Base-by-base conservation (phyloP, 1,140 invertebrate species). In the Sinonovacula constricta region DNA sequence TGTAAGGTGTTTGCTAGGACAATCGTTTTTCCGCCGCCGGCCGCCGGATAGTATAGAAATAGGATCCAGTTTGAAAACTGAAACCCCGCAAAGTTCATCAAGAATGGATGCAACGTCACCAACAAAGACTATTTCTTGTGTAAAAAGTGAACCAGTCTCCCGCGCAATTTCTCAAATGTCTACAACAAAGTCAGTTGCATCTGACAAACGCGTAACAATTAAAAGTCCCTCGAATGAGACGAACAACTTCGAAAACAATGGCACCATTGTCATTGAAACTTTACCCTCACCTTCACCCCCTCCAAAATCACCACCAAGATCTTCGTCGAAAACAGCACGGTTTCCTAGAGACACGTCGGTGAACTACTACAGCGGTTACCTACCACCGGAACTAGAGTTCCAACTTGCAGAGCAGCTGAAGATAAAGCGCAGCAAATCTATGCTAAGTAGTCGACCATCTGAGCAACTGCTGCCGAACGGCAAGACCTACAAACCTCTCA, bases 331-430 rank as follows among this genome's bases (percentile, higher is more conserved):
- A 45, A 15, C 30, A 24, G 45, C 15, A n/a, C 34, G 28, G 7
- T 28, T 39, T 24, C 49, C 45, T 34, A 49, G 62, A 45, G 72
- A 76, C 12, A 28, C 18, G n/a, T 33, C 26, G 1, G 72, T 76
- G 1, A 76, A 76, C 18, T 76, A 67, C 36, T 76, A 76, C 54
- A 76, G 72, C 30, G 72, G 72, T 3, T 76, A 76, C 59, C n/a
- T 76, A 31, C 72, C 72, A 30, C 72, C 72, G 14, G 72, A 76
- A 49, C 60, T 49, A 7, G 66, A 62, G 5, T 33, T 57, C 18
- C 36, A 59, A 67, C 56, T 76, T 45, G 72, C 72, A n/a, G 71
- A 74, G 28, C 31, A 74, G 22, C 34, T 70, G 24, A 70, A 70
- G 15, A n/a, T 4, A 10, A 39, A 36, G 34, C 30, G 34, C 14